Base-by-base conservation (phyloP, 1,140 invertebrate species). In the Sinella curviseta region DNA sequence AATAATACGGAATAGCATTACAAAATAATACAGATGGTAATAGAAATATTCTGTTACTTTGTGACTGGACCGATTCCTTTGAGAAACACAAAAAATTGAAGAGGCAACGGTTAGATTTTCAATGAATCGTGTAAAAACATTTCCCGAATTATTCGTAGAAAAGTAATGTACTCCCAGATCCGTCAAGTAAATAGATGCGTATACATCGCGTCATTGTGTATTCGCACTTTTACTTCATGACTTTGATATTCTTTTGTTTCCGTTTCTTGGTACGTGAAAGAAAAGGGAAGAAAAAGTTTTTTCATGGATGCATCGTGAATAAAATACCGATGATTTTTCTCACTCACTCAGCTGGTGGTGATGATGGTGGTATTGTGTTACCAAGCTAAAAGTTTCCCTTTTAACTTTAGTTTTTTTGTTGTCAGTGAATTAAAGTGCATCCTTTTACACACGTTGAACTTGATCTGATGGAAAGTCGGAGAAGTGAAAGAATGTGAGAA, bases 41-140 rank as follows among this genome's bases (percentile, higher is more conserved):
- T 70, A 70, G 4, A 31, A 70, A 70, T 31, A 70, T 70, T 70
- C 65, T 33, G 28, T 70, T 70, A 70, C 65, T 70, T 70, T 70
- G 4, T 70, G 65, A 70, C 65, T 31, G 30, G 65, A 33, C 65
- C 31, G 65, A 70, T 70, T 70, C 65, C 65, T 70, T 70, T 70
- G 65, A 70, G 65, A 70, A 8, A 31, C 28, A 33, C 4, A 12
- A 14, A 33, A 4, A 30, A 70, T 24, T 4, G n/a, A 70, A 70
- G 57, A 8, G 24, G 4, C 57, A 26, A n/a, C 57, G 4, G 3
- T 65, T 65, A n/a, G 26, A 65, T n/a, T 65, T 48, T 48, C 39
- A 48, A 48, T 48, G 39, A 48, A 8, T 48, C 20, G 8, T 48
- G 20, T 12, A 48, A 48, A 20, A n/a, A n/a, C n/a, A n/a, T n/a